Base-by-base conservation (phyloP, 2,797 vertebrate species). In the Betta splendens region DNA sequence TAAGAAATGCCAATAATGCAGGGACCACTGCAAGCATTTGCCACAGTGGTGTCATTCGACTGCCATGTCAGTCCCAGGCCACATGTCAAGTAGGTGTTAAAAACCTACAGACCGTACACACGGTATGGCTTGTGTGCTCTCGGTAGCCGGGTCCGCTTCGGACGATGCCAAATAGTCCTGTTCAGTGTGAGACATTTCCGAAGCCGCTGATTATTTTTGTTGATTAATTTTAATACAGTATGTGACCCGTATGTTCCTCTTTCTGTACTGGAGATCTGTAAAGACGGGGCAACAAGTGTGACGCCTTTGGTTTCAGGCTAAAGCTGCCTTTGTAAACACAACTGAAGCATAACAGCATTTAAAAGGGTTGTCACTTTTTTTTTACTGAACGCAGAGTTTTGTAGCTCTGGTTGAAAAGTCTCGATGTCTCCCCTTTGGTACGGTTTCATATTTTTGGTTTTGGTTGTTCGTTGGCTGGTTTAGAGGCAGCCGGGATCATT, bases 221-320 rank as follows among this genome's bases (percentile, higher is more conserved):
- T 43, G 45, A 32, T 15, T 44, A 22, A 32, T 61, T 56, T 57
- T 46, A 71, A 28, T n/a, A n/a, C n/a, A n/a, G n/a, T 29, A 57
- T 50, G 35, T 54, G 52, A 57, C 26, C 9, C 2, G 21, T n/a
- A n/a, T 60, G 26, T 59, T 74, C 63, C 50, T 40, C 44, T 64
- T 71, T 46, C 21, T 9, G n/a, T 38, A 11, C 23, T 16, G 23
- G 4, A 17, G n/a, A 23, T 33, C 9, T 18, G 6, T 5, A 18
- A 25, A 25, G 13, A 15, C n/a, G 5, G 3, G 25, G 3, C 7
- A 16, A 11, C 16, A 4, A 26, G 62, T 5, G 4, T 21, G 22
- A 28, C 18, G 5, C 17, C 3, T 20, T 25, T 17, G 11, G 7
- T 18, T 40, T 59, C 9, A 31, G 17, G 12, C 15, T 2, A 3